phyloP scores from a whole-genome alignment of 2,113 vertebrate species.

The Ictalurus punctatus region DNA sequence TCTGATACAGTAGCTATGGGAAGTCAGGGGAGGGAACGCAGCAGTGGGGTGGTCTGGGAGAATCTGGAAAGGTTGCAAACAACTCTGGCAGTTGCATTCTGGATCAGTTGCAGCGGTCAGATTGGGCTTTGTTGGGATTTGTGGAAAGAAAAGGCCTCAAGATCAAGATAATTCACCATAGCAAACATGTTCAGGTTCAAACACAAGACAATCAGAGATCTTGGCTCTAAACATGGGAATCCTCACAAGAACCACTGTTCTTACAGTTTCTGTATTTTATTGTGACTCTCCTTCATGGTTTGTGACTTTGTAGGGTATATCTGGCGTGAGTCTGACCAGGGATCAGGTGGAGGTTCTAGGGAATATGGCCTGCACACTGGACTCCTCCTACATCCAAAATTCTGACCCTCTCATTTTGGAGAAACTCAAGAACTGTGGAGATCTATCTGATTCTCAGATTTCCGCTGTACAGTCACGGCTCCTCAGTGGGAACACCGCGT shows the following conservation, averaged over 20 bases:
- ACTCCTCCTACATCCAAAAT: conserved; percentile 50
- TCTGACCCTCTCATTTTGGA: conserved; percentile 58
- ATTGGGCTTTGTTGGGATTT: no score
- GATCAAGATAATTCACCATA: no score
- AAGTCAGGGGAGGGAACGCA: no score
- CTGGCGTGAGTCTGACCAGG: conserved; percentile 50
- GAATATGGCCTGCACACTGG: conserved; percentile 67
- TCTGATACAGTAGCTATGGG: no score
- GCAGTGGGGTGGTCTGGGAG: no score
- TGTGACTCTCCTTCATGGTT: background rate
- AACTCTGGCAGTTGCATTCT: no score
- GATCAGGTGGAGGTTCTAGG: conserved; percentile 62
- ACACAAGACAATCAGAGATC: background rate
- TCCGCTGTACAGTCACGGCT: conserved; percentile 45
- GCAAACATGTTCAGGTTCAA: no score
- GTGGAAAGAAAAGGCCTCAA: no score
- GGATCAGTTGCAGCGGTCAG: no score
- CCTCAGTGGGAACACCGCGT: conserved; percentile 43
- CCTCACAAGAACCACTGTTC: background rate
- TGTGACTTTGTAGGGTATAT: conserved; percentile 57
- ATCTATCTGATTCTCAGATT: conserved; percentile 44
- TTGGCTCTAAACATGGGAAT: background rate
- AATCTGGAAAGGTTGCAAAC: no score
- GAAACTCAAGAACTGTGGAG: conserved; percentile 56
- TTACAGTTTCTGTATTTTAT: background rate